Percentiles rank a stretch among this genome's conserved stretches.
Conservation (phyloP, 2,797 vertebrate species). For the Tangara arthus region DNA sequence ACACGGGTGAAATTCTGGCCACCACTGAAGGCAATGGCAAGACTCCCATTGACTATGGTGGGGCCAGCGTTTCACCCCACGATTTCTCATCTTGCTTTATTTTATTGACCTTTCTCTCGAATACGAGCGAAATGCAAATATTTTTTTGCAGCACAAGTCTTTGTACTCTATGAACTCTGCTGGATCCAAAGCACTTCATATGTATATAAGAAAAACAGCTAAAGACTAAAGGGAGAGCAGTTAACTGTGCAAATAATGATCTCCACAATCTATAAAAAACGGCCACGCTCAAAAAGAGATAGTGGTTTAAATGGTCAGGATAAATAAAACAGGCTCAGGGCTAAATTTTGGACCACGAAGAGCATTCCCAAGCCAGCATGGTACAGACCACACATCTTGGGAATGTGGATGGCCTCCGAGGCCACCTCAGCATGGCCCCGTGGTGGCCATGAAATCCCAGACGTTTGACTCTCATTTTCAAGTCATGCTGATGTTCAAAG, state of each 20-base stretch:
- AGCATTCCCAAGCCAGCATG: slow-evolving; percentile 29
- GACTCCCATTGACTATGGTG: slow-evolving; percentile 23
- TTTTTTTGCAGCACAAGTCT: slow-evolving; percentile 65
- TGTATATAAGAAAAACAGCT: slow-evolving; percentile 39
- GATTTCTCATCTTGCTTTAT: slow-evolving; percentile 63
- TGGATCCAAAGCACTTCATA: slow-evolving; percentile 61
- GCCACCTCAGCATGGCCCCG: background rate
- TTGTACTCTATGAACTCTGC: slow-evolving; percentile 61
- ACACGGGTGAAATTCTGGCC: background rate
- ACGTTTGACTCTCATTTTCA: background rate
- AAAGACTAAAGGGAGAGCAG: background rate
- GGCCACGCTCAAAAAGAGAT: background rate
- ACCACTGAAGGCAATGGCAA: slow-evolving; percentile 8
- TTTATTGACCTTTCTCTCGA: slow-evolving; percentile 57
- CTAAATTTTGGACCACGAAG: background rate
- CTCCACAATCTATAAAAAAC: background rate
- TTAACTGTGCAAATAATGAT: slow-evolving; percentile 22
- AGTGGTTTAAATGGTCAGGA: background rate
- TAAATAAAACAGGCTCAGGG: background rate
- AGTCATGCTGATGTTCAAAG: background rate
- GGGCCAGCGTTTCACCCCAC: slow-evolving; percentile 43
- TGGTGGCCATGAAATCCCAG: background rate
- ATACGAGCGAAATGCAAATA: slow-evolving; percentile 57
- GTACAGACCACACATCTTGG: slow-evolving; percentile 5
- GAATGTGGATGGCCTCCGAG: background rate